Evolutionary conservation across 2,113 vertebrate species (phyloP), one percentile per base, ranked within the genome.

Genomic region (Anseranas semipalmata): DNA sequence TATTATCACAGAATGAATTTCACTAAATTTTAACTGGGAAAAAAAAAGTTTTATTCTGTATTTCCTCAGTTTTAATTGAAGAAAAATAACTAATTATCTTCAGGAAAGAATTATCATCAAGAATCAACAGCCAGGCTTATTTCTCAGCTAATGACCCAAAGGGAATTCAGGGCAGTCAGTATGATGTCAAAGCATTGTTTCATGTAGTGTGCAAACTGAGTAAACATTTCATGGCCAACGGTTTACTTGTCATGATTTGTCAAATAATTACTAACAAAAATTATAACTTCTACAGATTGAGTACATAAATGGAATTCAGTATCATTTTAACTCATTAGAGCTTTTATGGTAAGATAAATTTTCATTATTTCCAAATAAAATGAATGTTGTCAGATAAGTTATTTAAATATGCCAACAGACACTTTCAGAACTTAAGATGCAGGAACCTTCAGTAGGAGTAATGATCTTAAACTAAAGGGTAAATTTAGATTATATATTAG

Each of bases 31-130:
- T 91, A 90, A 83, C 83, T 9, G 90, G 48, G 11, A 25, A 96
- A 84, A 89, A 68, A 70, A 82, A 92, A 77, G 59, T 60, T 95
- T 95, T 84, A 43, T 67, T 92, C 79, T 56, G 63, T 58, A 25
- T 94, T 91, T 96, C 79, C 79, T 62, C 7, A 62, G 58, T 91
- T 92, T 92, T 89, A 96, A 97, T 78, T 87, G 87, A 89, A 91
- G 95, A 86, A 75, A 87, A 93, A 90, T 63, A 92, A 87, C 92
- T 91, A 87, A 90, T 94, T 90, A 85, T 91, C 90, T 93, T 24
- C 11, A 65, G 79, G 85, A 85, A 91, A 83, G 43, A 82, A 91
- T 68, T 88, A 85, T 85, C 93, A 87, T 12, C 39, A 66, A 41
- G 50, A 65, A 78, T 87, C 72, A 87, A 22, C 68, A 43, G 87